Conservation (phyloP, 2,797 vertebrate species). For the Varecia variegata region DNA sequence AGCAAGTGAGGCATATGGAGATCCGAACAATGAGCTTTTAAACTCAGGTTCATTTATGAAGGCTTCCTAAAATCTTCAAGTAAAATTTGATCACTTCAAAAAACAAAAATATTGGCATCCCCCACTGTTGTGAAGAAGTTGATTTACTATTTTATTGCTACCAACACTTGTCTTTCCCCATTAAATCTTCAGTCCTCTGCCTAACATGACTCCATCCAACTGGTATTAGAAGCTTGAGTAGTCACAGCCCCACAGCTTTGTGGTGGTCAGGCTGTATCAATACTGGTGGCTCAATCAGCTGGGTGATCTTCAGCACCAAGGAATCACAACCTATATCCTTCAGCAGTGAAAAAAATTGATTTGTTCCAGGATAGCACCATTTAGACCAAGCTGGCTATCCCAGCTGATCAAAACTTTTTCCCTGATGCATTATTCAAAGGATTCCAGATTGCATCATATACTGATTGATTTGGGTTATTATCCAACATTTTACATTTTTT, state of each 20-base stretch:
- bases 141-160: not conserved
- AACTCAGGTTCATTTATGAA: not conserved
- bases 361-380: not conserved
- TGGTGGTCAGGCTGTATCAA: accelerated
- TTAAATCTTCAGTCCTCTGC: not conserved
- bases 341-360: not conserved
- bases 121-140: not conserved
- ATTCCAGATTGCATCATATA: not conserved
- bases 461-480: not conserved
- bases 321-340: not conserved
- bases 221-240: not conserved
- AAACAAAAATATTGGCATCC: not conserved
- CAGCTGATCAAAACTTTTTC: not conserved
- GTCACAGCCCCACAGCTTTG: no score
- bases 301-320: not conserved
- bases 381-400: not conserved
- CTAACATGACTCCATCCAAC: not conserved
- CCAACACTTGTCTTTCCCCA: not conserved
- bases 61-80: not conserved
- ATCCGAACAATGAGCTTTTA: not conserved
- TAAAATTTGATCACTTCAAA: not conserved
- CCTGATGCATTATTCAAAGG: not conserved
- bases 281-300: not conserved
- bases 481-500: not conserved
- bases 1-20: not conserved